These are phyloP conservation scores for Limosa lapponica DNA, from an alignment of 2,797 vertebrate genomes.

Conservation along the genomic window DNA sequence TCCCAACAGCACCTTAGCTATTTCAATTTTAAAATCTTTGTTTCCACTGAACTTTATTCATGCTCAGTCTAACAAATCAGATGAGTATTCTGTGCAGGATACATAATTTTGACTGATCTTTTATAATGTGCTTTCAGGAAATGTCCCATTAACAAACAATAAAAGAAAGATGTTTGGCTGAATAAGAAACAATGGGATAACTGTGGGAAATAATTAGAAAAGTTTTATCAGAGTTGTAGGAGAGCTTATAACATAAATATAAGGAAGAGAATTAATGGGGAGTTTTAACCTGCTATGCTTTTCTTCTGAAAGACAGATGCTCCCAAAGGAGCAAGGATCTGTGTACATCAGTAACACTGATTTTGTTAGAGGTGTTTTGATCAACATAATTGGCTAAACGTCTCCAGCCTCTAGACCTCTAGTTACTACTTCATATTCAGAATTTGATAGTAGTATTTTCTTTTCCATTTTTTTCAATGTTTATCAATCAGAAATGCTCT, in stretches of 20 bases:
- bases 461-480: neutral
- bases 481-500: neutral
- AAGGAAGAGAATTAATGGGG: neutral
- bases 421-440: neutral
- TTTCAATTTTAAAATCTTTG: constrained; percentile 27
- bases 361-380: neutral
- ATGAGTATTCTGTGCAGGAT: neutral
- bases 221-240: neutral
- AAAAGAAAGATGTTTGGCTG: constrained; percentile 12
- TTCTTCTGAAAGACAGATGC: neutral
- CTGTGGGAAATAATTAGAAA: constrained; percentile 38
- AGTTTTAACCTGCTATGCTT: neutral
- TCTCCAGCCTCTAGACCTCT: neutral
- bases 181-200: constrained; percentile 24
- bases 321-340: neutral
- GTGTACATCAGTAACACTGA: neutral
- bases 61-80: constrained; percentile 17
- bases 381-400: neutral
- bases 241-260: neutral
- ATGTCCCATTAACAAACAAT: neutral
- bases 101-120: constrained; percentile 34
- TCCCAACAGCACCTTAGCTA: constrained; percentile 13
- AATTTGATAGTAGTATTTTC: neutral
- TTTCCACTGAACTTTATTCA: constrained; percentile 46
- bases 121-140: constrained; percentile 24